These are phyloP conservation scores for Drepana falcataria DNA, from an alignment of 2,888 invertebrate species.

Conservation along the genomic window DNA sequence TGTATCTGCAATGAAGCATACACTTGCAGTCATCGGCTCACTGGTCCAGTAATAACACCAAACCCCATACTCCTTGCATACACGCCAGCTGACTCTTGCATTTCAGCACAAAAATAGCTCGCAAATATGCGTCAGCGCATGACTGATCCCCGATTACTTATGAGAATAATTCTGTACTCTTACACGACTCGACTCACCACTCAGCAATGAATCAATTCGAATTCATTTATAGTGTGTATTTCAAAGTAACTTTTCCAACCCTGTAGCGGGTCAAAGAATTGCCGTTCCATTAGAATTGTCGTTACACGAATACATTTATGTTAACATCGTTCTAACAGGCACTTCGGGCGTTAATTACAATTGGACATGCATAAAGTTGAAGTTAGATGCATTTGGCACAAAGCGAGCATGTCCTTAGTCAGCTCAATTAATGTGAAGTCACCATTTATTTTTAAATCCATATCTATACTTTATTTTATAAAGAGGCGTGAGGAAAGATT, in stretches of 20 bases:
- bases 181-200: conserved; percentile 24
- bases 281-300: too few species aligned
- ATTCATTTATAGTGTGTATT: conserved; percentile 8
- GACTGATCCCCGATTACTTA: conserved; percentile 39
- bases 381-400: too few species aligned
- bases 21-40: conserved; percentile 15
- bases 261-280: not conserved
- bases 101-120: conserved; percentile 39
- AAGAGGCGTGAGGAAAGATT: too few species aligned
- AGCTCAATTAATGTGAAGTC: too few species aligned
- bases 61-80: conserved; percentile 11
- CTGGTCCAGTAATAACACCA: conserved; percentile 23
- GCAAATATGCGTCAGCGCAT: conserved; percentile 46
- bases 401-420: too few species aligned
- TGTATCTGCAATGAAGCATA: conserved; percentile 13
- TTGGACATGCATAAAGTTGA: too few species aligned
- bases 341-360: too few species aligned
- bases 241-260: conserved; percentile 13
- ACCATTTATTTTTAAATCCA: too few species aligned
- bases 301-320: too few species aligned
- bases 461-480: too few species aligned
- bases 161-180: conserved; percentile 28
- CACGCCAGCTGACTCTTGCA: conserved; percentile 36
- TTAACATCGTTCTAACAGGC: too few species aligned
- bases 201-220: conserved; percentile 33